phyloP scores from a whole-genome alignment of 2,888 invertebrate genomes.

The Altica lythri region DNA sequence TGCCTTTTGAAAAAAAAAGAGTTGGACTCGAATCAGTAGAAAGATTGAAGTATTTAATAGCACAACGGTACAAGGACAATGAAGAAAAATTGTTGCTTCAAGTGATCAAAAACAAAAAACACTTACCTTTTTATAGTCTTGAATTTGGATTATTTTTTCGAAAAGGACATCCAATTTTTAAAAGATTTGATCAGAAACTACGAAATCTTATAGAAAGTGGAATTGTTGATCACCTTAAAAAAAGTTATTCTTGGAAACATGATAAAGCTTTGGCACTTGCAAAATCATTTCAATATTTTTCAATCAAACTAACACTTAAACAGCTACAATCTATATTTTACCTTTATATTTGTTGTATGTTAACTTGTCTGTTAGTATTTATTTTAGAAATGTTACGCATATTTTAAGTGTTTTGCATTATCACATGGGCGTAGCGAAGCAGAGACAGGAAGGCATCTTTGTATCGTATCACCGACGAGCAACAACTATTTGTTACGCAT shows the following conservation, averaged over 20 bases:
- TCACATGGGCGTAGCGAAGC: no score
- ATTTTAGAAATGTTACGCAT: neutral
- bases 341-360: neutral
- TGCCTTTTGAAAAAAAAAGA: neutral
- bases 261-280: slow-evolving; percentile 3
- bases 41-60: no score
- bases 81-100: neutral
- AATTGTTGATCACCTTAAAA: neutral
- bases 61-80: neutral
- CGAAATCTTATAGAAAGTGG: neutral
- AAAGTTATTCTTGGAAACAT: neutral
- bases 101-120: neutral
- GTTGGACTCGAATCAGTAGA: neutral
- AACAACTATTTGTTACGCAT: no score
- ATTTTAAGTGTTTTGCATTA: no score
- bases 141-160: neutral
- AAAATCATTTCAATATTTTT: slow-evolving; percentile 1
- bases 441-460: no score
- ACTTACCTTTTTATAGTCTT: no score
- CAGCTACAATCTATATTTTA: slow-evolving; percentile 1
- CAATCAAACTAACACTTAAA: no score
- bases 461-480: no score
- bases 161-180: slow-evolving; percentile 2
- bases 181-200: neutral
- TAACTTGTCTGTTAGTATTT: neutral